These are phyloP conservation scores for Geopemphigus sp. DNA, from an alignment of 1,140 invertebrate genomes.

Conservation along the genomic window DNA sequence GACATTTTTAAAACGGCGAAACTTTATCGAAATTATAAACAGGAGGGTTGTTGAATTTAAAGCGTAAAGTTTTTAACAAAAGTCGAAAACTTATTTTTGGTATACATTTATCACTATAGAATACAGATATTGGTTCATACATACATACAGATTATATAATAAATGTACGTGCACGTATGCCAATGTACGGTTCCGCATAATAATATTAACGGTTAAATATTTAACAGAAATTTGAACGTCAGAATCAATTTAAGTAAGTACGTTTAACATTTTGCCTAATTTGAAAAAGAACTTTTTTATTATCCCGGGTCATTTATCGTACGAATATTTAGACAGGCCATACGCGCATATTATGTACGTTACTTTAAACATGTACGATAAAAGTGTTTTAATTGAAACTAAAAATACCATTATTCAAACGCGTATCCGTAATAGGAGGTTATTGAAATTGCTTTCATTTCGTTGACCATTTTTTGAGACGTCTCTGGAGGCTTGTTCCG, in stretches of 20 bases:
- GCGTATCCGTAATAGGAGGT: background rate
- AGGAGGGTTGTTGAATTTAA: background rate
- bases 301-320: no score
- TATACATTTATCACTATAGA: no score
- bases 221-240: no score
- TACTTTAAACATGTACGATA: background rate
- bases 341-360: background rate
- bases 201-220: no score
- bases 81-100: background rate
- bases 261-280: no score
- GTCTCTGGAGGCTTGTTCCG: slow-evolving; percentile 37
- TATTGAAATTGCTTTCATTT: slow-evolving; percentile 43
- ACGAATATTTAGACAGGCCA: no score
- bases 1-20: background rate
- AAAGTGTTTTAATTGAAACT: slow-evolving; percentile 37
- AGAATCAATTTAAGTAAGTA: no score
- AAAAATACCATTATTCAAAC: slow-evolving; percentile 22
- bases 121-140: no score
- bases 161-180: no score
- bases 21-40: background rate
- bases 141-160: no score
- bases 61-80: slow-evolving; percentile 1
- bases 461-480: slow-evolving; percentile 41
- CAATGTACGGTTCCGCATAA: no score
- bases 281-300: no score